Conservation (phyloP, 2,797 vertebrate genomes). For the Hephaestus fuliginosus region DNA sequence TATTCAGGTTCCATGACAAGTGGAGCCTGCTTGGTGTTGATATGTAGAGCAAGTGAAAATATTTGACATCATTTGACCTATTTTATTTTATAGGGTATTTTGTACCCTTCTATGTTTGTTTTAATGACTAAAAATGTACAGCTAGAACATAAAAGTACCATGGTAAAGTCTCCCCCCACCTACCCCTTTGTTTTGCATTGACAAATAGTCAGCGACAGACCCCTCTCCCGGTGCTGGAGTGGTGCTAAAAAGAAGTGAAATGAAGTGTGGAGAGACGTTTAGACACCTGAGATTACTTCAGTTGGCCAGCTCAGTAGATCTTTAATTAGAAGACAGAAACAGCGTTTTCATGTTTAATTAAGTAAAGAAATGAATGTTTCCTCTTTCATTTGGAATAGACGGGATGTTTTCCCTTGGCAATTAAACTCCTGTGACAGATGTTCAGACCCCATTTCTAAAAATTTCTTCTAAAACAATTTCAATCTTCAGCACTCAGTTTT, state of each 20-base stretch:
- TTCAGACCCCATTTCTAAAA: slow-evolving; percentile 44
- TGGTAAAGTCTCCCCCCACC: slow-evolving; percentile 10
- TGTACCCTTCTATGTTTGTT: background rate
- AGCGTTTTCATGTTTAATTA: slow-evolving; percentile 70
- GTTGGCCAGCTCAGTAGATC: slow-evolving; percentile 52
- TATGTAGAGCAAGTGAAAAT: background rate
- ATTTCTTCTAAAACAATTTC: slow-evolving; percentile 11
- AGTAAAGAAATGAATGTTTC: slow-evolving; percentile 59
- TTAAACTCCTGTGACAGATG: slow-evolving; percentile 53
- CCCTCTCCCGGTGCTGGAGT: slow-evolving; percentile 37
- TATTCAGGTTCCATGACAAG: background rate
- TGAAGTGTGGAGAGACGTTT: slow-evolving; percentile 56
- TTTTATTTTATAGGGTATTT: too few relatives aligned
- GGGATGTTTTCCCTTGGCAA: slow-evolving; percentile 44
- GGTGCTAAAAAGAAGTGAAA: slow-evolving; percentile 52
- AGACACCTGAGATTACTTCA: slow-evolving; percentile 67
- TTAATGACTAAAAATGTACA: slow-evolving; percentile 39
- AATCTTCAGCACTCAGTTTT: background rate
- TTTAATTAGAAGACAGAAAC: slow-evolving; percentile 69
- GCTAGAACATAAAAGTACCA: slow-evolving; percentile 25
- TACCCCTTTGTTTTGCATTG: slow-evolving; percentile 37
- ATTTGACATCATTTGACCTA: background rate
- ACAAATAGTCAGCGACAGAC: slow-evolving; percentile 59
- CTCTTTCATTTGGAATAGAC: slow-evolving; percentile 48
- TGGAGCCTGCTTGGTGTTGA: background rate